Percentiles rank a stretch among this genome's conserved stretches.
Evolutionary conservation across 2,113 vertebrate genomes (phyloP).

Genomic region (Chaetops frenatus): DNA sequence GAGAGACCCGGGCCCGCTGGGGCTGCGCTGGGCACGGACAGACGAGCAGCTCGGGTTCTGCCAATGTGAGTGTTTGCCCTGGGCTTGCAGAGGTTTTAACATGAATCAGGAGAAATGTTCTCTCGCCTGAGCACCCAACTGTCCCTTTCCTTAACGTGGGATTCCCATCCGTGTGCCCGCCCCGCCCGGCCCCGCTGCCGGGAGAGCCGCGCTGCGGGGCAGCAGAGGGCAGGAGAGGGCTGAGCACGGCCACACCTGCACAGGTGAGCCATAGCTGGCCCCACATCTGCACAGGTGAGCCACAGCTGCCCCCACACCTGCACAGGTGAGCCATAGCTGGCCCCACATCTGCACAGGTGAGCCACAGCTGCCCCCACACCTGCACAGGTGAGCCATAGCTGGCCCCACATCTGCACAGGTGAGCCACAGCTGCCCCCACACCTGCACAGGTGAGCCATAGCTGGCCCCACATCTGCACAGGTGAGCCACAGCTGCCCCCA

Average conservation of each 20-base stretch:
- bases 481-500: too few species aligned
- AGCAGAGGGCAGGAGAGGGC: constrained; percentile 53
- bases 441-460: not conserved
- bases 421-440: not conserved
- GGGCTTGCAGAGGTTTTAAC: not conserved
- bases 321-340: not conserved
- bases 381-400: not conserved
- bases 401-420: not conserved
- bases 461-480: not conserved
- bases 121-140: not conserved
- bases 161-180: not conserved
- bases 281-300: not conserved
- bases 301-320: not conserved
- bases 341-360: not conserved
- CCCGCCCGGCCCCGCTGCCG: not conserved
- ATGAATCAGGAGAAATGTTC: not conserved
- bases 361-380: not conserved
- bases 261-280: not conserved
- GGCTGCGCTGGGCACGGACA: not conserved
- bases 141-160: not conserved
- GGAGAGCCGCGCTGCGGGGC: not conserved
- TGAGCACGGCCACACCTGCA: not conserved
- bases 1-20: rapidly evolving
- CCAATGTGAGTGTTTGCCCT: rapidly evolving
- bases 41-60: rapidly evolving